Evolutionary conservation across 64 coral and sea anemone species (phyloP).

Genomic region (Montipora sp.): DNA sequence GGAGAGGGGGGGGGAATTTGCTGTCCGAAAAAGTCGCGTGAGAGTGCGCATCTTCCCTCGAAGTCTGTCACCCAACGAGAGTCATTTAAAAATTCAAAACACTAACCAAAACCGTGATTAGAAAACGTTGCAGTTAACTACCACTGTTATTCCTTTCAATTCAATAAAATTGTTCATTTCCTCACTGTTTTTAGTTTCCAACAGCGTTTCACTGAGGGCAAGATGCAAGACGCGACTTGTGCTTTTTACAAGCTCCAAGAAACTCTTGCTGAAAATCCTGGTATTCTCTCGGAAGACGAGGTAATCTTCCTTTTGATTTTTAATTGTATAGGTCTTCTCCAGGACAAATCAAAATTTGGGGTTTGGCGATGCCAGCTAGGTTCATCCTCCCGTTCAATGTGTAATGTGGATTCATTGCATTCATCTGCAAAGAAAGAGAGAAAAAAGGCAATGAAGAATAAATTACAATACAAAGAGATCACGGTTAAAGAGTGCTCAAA

Average conservation of each 20-base stretch:
- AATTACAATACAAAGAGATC: neutral
- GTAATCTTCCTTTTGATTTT: neutral
- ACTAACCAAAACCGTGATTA: neutral
- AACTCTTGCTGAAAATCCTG: conserved; percentile 43
- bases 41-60: too few species aligned
- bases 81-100: neutral
- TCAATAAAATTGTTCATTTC: conserved; percentile 8
- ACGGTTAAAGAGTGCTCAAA: neutral
- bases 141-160: neutral
- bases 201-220: conserved; percentile 42
- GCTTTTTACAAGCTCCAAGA: conserved; percentile 75
- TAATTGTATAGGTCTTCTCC: neutral
- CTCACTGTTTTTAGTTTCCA: conserved; percentile 6
- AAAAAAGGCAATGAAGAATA: neutral
- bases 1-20: too few species aligned
- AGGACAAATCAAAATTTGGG: neutral
- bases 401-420: neutral
- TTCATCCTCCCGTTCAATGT: neutral
- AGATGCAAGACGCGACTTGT: conserved; percentile 28
- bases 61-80: neutral
- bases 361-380: conserved; percentile 4
- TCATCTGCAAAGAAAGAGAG: neutral
- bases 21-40: too few species aligned
- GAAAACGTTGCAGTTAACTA: neutral
- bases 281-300: conserved; percentile 56